These are phyloP conservation scores for Drosophila quadrilineata DNA, from an alignment of 1,140 invertebrate genomes.

Conservation along the genomic window DNA sequence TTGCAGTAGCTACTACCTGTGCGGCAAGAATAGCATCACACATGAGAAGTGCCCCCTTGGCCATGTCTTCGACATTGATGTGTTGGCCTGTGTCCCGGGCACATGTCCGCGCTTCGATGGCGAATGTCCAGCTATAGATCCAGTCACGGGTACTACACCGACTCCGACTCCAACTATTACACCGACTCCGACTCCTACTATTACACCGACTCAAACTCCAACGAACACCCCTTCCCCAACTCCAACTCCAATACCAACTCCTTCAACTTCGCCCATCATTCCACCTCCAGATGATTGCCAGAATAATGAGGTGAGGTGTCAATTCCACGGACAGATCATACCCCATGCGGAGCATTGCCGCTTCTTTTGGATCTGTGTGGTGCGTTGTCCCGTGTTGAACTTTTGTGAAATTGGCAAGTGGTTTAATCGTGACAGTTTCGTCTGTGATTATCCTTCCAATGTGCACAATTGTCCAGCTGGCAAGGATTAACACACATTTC, in stretches of 20 bases:
- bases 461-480: constrained; percentile 51
- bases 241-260: neutral
- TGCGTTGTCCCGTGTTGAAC: constrained; percentile 30
- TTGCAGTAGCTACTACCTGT: constrained; percentile 42
- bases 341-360: constrained; percentile 46
- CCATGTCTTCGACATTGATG: constrained; percentile 1
- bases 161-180: neutral
- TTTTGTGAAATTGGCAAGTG: constrained; percentile 57
- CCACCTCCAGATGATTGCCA: neutral
- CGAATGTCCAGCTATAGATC: neutral
- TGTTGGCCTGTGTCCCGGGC: constrained; percentile 23
- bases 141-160: neutral
- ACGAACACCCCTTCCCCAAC: neutral
- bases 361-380: constrained; percentile 45
- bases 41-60: constrained; percentile 18
- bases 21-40: constrained; percentile 2
- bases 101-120: constrained; percentile 40
- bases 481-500: constrained; percentile 28
- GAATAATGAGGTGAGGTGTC: constrained; percentile 22
- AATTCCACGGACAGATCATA: constrained; percentile 35
- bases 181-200: neutral
- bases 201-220: neutral
- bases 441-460: constrained; percentile 37
- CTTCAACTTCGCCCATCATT: neutral
- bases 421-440: constrained; percentile 43